A percentile compares a stretch with the other conserved stretches of the same genome.
These are phyloP conservation scores for Hemibagrus guttatus DNA, from an alignment of 2,797 vertebrate genomes.

Conservation along the genomic window DNA sequence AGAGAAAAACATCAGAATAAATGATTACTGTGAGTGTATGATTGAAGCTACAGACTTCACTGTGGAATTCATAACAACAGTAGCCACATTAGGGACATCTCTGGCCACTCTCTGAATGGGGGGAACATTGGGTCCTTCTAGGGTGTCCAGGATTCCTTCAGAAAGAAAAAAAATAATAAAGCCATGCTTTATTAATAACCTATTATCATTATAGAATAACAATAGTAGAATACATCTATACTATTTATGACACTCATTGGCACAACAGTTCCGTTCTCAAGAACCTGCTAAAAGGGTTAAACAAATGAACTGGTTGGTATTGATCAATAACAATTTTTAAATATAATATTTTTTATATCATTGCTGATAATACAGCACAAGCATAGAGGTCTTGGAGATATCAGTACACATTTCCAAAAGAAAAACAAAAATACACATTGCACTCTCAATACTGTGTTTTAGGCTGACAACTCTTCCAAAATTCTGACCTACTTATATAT, in stretches of 20 bases:
- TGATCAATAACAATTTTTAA: background rate
- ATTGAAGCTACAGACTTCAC: slow-evolving; percentile 62
- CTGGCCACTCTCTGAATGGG: slow-evolving; percentile 92
- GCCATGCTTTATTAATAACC: background rate
- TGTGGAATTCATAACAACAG: slow-evolving; percentile 76
- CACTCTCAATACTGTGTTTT: background rate
- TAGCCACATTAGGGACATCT: slow-evolving; percentile 79
- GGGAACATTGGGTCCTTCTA: slow-evolving; percentile 84
- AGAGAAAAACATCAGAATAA: background rate
- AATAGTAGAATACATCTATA: background rate
- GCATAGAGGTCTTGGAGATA: background rate
- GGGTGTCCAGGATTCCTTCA: slow-evolving; percentile 87
- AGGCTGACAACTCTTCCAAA: background rate
- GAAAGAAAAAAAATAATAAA: slow-evolving; percentile 17
- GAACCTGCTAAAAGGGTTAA: background rate
- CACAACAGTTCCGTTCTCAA: background rate
- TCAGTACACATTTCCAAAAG: background rate
- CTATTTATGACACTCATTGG: background rate
- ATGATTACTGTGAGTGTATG: slow-evolving; percentile 57
- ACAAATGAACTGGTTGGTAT: background rate
- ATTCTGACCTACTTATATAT: slow-evolving; percentile 27
- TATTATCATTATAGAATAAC: background rate
- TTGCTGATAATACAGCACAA: background rate
- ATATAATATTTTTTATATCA: background rate
- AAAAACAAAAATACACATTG: background rate